Conservation (phyloP, 2,888 invertebrate genomes). For the Chouioia cunea region DNA sequence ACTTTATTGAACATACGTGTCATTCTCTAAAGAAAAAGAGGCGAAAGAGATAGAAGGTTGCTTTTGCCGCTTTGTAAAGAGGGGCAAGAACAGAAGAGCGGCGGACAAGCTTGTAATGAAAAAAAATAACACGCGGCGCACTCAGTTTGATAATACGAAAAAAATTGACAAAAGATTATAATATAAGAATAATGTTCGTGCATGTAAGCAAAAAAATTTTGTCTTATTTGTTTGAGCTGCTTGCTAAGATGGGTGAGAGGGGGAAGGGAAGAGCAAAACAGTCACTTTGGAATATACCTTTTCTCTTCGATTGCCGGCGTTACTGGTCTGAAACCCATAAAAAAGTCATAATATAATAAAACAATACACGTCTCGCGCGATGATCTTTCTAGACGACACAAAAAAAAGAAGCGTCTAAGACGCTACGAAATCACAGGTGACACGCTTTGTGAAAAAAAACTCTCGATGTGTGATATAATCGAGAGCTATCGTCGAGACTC, state of each 20-base stretch:
- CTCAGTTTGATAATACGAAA: conserved; percentile 5
- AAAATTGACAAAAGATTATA: conserved; percentile 8
- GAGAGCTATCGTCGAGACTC: conserved; percentile 17
- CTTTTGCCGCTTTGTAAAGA: neutral
- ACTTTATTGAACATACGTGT: conserved; percentile 17
- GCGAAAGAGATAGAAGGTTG: conserved; percentile 13
- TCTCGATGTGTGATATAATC: conserved; percentile 35
- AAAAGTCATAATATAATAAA: conserved; percentile 48
- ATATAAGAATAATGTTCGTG: conserved; percentile 51
- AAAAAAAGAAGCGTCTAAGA: neutral
- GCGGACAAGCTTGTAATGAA: conserved; percentile 26
- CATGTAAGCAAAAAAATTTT: conserved; percentile 44
- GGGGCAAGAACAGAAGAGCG: conserved; percentile 1
- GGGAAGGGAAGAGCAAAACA: conserved; percentile 10
- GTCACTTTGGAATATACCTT: conserved; percentile 52
- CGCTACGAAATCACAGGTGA: neutral
- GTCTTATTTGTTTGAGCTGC: conserved; percentile 23
- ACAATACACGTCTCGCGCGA: neutral
- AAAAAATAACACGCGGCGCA: conserved; percentile 9
- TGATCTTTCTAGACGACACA: neutral
- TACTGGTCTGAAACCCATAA: conserved; percentile 57
- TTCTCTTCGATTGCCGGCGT: conserved; percentile 58
- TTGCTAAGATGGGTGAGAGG: conserved; percentile 24
- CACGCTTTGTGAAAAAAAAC: neutral
- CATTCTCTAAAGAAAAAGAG: conserved; percentile 10